Base-by-base conservation (phyloP, 2,888 invertebrate species). In the Dynastes hyllus region DNA sequence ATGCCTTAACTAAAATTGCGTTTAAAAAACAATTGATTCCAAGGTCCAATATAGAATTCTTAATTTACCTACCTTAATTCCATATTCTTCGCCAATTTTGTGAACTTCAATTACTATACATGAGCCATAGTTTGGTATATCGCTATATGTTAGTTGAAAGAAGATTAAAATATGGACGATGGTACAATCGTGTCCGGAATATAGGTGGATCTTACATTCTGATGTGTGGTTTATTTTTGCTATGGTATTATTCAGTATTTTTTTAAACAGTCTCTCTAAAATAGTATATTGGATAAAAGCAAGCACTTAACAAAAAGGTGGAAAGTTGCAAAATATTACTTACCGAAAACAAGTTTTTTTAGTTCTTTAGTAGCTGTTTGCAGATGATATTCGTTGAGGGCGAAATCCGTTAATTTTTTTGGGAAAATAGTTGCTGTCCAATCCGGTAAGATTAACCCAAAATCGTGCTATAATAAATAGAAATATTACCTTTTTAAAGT, bases 131-230 rank as follows among this genome's bases (percentile, higher is more conserved):
- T 13, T 29, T 29, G 70, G 70, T 2, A 53, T 2, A 29, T 53
- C 53, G 1, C 6, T 32, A 22, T 53, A 51, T 32, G 53, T 53
- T 5, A 53, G 8, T 29, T 9, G 51, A 13, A 76, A 66, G 11
- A 29, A 22, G 2, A 32, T 11, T 37, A 76, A 27, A 1, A 76
- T 16, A 4, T 32, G 29, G 29, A 29, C 76, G n/a, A 76, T 3
- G 8, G 27, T 76, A 11, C 16, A 16, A n/a, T 76, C 76, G 16
- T 76, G 76, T 5, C 27, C 76, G 1, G 76, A 76, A 65, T 76
- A 76, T 29, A 76, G 13, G 51, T 65, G 65, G 29, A 76, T 11
- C 27, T 76, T 65, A 11, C 45, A 13, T 8, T 76, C 9, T 13
- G 66, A 66, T 27, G 13, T 3, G 2, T 29, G 27, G 2, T 76